Conservation (phyloP, 2,888 invertebrate species). For the Chydorus sphaericus region DNA sequence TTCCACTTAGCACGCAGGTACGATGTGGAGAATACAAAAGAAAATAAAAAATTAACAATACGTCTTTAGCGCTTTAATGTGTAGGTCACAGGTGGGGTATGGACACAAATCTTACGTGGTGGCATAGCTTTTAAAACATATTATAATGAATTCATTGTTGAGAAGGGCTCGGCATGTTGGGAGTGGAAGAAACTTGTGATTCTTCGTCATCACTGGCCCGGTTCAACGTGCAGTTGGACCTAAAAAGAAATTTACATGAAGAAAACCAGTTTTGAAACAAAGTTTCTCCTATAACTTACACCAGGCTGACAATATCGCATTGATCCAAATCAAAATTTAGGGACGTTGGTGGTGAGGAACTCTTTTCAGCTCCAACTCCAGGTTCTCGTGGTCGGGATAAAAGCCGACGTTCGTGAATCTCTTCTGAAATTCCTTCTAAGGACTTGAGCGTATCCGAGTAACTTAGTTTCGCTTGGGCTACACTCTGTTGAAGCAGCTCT, state of each 20-base stretch:
- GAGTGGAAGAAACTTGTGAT: neutral
- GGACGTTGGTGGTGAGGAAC: conserved; percentile 32
- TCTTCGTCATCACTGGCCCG: conserved; percentile 7
- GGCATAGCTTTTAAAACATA: too few relatives aligned
- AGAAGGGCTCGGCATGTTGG: too few relatives aligned
- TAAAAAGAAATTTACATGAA: neutral
- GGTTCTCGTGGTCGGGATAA: conserved; percentile 45
- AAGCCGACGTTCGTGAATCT: conserved; percentile 55
- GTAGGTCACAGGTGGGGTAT: too few relatives aligned
- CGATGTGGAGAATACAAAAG: too few relatives aligned
- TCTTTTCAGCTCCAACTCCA: conserved; percentile 54
- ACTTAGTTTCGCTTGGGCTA: conserved; percentile 59
- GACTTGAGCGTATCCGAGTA: conserved; percentile 69
- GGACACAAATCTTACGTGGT: too few relatives aligned
- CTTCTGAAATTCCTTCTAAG: conserved; percentile 74
- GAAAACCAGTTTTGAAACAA: neutral
- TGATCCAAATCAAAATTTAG: conserved; percentile 41
- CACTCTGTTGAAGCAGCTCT: conserved; percentile 60
- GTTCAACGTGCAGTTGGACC: conserved; percentile 2
- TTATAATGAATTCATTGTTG: too few relatives aligned
- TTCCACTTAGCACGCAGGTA: too few relatives aligned
- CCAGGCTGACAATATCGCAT: conserved; percentile 38
- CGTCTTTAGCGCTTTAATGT: too few relatives aligned
- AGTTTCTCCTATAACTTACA: conserved; percentile 4
- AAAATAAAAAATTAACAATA: too few relatives aligned